A percentile compares a stretch with the other conserved stretches of the same genome.
Evolutionary conservation across 1,140 invertebrate genomes (phyloP).

Genomic region (Hirudo medicinalis): DNA sequence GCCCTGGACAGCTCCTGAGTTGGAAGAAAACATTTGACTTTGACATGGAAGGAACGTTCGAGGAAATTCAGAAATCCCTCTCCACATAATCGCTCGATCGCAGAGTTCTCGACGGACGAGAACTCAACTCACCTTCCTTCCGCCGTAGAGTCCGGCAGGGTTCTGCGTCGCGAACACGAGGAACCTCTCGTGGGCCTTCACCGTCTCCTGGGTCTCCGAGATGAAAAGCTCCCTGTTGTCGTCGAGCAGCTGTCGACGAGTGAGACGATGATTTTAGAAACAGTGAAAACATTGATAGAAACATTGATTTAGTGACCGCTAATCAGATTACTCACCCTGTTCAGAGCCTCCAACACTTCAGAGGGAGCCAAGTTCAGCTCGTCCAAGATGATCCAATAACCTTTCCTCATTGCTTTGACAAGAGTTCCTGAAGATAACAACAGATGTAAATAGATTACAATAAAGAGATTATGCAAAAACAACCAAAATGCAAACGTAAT

Average conservation of each 20-base stretch:
- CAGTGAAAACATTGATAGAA: too few species aligned
- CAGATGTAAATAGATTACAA: too few species aligned
- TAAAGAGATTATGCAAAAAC: too few species aligned
- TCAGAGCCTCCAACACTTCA: conserved; percentile 92
- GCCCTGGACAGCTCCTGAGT: conserved; percentile 68
- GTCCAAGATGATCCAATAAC: conserved; percentile 97
- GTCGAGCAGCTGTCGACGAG: conserved; percentile 56
- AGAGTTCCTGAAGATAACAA: conserved; percentile 66
- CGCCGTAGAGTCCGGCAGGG: conserved; percentile 90
- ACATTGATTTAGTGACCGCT: too few species aligned
- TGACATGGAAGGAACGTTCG: too few species aligned
- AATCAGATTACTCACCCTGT: conserved; percentile 63
- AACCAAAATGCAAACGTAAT: too few species aligned
- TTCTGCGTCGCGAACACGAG: conserved; percentile 98
- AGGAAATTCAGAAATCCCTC: too few species aligned
- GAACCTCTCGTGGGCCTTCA: conserved; percentile 85
- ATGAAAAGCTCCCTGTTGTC: conserved; percentile 96
- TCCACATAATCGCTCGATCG: too few species aligned
- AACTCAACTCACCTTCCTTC: conserved; percentile 60
- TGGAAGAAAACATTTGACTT: too few species aligned
- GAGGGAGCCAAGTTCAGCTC: conserved; percentile 95
- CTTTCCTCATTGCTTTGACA: conserved; percentile 89
- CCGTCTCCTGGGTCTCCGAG: conserved; percentile 77
- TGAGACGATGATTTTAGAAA: neutral
- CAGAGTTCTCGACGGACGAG: too few species aligned